Evolutionary conservation across 2,888 invertebrate genomes (phyloP).

Genomic region (Eupithecia pulchellata): DNA sequence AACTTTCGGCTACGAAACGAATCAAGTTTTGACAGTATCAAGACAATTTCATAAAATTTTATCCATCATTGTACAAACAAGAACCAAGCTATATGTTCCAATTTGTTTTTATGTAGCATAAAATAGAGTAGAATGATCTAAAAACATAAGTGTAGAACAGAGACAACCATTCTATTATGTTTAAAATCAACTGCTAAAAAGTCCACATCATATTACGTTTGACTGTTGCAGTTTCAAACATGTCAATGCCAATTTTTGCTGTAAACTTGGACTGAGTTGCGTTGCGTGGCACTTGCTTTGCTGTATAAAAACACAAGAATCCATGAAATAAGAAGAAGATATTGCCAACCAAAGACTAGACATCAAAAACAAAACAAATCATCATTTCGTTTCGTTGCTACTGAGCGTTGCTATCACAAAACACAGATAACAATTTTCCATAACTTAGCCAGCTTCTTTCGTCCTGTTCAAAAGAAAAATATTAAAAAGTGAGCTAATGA

Average conservation of each 20-base stretch:
- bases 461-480: neutral
- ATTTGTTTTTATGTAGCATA: neutral
- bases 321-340: too few relatives aligned
- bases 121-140: neutral
- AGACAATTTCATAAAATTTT: neutral
- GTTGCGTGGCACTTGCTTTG: too few relatives aligned
- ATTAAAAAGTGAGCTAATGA: neutral
- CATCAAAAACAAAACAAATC: slow-evolving; percentile 8
- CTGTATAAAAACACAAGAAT: too few relatives aligned
- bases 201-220: neutral
- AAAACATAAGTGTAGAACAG: neutral
- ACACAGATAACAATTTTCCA: neutral
- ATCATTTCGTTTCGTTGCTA: neutral
- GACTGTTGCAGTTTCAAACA: neutral
- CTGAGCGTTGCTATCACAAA: neutral
- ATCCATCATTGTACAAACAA: neutral
- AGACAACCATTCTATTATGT: neutral
- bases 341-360: too few relatives aligned
- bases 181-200: neutral
- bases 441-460: neutral
- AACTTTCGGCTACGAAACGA: slow-evolving; percentile 45
- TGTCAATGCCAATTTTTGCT: slow-evolving; percentile 7
- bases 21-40: neutral
- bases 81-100: neutral
- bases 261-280: too few relatives aligned